Evolutionary conservation across 2,797 vertebrate species (phyloP).

Genomic region (Microctenopoma lineatum): DNA sequence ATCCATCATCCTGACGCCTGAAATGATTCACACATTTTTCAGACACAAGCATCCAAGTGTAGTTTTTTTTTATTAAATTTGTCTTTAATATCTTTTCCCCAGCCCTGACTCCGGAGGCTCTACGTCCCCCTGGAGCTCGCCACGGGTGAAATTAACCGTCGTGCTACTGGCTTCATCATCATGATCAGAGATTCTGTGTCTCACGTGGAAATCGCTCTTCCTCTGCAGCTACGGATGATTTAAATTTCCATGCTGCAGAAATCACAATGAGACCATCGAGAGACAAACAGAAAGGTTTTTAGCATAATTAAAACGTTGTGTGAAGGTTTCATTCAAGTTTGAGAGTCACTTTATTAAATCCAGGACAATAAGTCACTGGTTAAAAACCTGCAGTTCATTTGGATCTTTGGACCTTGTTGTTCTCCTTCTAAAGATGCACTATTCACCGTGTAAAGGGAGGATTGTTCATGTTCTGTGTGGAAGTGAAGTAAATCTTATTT

Average conservation of each 20-base stretch:
- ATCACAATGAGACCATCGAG: background rate
- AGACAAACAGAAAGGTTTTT: background rate
- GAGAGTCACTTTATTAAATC: background rate
- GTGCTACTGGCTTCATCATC: conserved; percentile 10
- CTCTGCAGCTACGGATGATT: background rate
- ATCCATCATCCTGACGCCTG: conserved; percentile 12
- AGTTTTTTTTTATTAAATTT: conserved; percentile 48
- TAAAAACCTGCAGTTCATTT: too few relatives aligned
- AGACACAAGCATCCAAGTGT: conserved; percentile 8
- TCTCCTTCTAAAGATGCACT: too few relatives aligned
- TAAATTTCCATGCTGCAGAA: background rate
- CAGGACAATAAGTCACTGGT: too few relatives aligned
- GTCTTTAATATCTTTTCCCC: conserved; percentile 27
- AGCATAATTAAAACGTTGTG: conserved; percentile 8
- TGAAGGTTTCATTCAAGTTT: conserved; percentile 18
- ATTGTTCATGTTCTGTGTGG: too few relatives aligned
- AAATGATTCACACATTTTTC: background rate
- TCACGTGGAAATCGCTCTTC: conserved; percentile 5
- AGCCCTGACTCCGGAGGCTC: conserved; percentile 22
- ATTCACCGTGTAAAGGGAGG: too few relatives aligned
- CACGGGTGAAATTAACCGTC: conserved; percentile 42
- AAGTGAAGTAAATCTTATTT: too few relatives aligned
- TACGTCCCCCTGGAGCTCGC: background rate
- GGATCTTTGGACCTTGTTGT: too few relatives aligned
- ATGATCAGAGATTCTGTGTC: conserved; percentile 23